Evolutionary conservation across 2,888 invertebrate genomes (phyloP).

Genomic region (Ennomos erosarius): DNA sequence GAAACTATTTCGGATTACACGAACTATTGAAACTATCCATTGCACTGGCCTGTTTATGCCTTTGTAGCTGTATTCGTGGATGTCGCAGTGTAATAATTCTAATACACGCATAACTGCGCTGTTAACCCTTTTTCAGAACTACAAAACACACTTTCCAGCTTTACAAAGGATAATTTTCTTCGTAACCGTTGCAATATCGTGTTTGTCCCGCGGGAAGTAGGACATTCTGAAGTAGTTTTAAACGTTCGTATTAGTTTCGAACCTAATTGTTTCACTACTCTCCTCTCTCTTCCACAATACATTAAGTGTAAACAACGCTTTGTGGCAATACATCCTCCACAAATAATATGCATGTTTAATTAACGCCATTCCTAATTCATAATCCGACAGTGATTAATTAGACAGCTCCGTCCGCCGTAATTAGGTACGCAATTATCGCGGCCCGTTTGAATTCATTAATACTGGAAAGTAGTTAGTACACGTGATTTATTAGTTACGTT

Average conservation of each 20-base stretch:
- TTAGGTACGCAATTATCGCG: slow-evolving; percentile 83
- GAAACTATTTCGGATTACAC: too few species aligned
- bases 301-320: slow-evolving; percentile 35
- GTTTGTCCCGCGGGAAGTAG: slow-evolving; percentile 53
- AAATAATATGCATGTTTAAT: slow-evolving; percentile 82
- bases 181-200: slow-evolving; percentile 44
- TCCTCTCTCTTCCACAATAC: slow-evolving; percentile 34
- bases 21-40: too few species aligned
- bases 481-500: slow-evolving; percentile 77
- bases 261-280: slow-evolving; percentile 64
- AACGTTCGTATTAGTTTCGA: slow-evolving; percentile 57
- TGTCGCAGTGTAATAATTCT: too few species aligned
- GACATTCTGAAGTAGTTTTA: slow-evolving; percentile 39
- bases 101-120: not conserved
- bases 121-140: slow-evolving; percentile 4
- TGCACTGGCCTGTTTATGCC: too few species aligned
- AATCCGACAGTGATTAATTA: slow-evolving; percentile 84
- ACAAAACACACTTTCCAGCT: slow-evolving; percentile 31
- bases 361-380: slow-evolving; percentile 81
- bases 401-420: slow-evolving; percentile 76
- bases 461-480: slow-evolving; percentile 68
- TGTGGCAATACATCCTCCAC: slow-evolving; percentile 59
- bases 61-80: too few species aligned
- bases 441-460: slow-evolving; percentile 82
- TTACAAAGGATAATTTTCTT: slow-evolving; percentile 48